Base-by-base conservation (phyloP, 2,113 vertebrate species). In the Odontesthes bonariensis region DNA sequence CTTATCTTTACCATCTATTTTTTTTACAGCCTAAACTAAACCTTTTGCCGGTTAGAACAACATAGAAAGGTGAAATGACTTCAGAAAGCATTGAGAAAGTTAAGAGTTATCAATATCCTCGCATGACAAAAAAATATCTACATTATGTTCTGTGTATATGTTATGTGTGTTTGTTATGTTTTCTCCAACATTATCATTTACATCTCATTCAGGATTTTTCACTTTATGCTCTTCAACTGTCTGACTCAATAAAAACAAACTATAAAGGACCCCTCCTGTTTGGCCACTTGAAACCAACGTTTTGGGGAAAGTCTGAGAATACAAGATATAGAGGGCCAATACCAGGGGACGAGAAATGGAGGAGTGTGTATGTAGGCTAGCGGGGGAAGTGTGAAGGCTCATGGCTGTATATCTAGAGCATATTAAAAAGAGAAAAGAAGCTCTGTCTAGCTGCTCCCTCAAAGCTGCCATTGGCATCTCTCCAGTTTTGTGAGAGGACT, bases 341-440 rank as follows among this genome's bases (percentile, higher is more conserved):
- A 49, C 68, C 57, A 54, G 14, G 69, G 53, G 67, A 53, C 27
- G 42, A 56, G 44, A 66, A 35, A 55, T 20, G 61, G 20, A 44
- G 16, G 60, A 23, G 55, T 42, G 42, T 57, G 62, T 77, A 51
- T 85, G 79, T 78, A 69, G 77, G 77, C 79, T 75, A 75, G 73
- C 73, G 46, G 57, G 64, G 75, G 19, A 69, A 77, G 81, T 49
- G 44, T 82, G 70, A 84, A 68, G 68, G 74, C 84, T 80, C 53
- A 63, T 81, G 88, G 79, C 85, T 80, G 76, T 80, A 75, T 64
- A 86, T 84, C 86, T 75, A 68, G 64, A 88, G 68, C 86, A 88
- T 82, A 92, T 89, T 89, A 82, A 86, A 87, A 84, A 91, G 75
- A 91, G 84, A 89, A 78, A 81, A 85, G 81, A 38, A 71, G 81